Evolutionary conservation across 2,797 vertebrate genomes (phyloP).

Genomic region (Erpetoichthys calabaricus): DNA sequence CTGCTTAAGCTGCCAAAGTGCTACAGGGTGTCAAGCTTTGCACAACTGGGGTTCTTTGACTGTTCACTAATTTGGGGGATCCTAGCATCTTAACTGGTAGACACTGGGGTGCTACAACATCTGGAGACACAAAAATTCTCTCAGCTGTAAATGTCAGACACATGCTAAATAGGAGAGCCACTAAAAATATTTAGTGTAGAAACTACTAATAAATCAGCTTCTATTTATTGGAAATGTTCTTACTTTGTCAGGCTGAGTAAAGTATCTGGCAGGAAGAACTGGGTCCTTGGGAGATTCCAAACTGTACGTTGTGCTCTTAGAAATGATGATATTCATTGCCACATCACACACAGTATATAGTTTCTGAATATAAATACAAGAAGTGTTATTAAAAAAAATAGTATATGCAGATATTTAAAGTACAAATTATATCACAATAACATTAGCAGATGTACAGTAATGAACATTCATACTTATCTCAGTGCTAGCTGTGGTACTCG

Average conservation of each 20-base stretch:
- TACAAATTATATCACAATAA: neutral
- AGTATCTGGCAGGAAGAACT: constrained; percentile 81
- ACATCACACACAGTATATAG: constrained; percentile 96
- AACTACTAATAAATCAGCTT: neutral
- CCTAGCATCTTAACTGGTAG: too few species aligned
- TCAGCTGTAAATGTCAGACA: too few species aligned
- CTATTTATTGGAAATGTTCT: neutral
- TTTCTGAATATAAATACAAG: constrained; percentile 51
- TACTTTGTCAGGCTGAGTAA: constrained; percentile 97
- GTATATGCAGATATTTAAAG: constrained; percentile 8
- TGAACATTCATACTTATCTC: too few species aligned
- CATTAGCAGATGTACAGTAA: constrained; percentile 11
- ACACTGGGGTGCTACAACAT: too few species aligned
- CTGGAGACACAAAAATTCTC: too few species aligned
- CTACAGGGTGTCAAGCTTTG: too few species aligned
- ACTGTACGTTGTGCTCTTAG: constrained; percentile 97
- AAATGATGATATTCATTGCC: constrained; percentile 96
- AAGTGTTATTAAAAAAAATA: constrained; percentile 5
- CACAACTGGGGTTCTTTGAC: too few species aligned
- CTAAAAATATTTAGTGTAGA: too few species aligned
- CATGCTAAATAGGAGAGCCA: too few species aligned
- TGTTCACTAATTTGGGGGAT: too few species aligned
- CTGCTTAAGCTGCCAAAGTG: too few species aligned
- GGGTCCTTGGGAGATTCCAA: constrained; percentile 97
- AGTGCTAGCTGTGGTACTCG: too few species aligned